Evolutionary conservation across 2,113 vertebrate genomes (phyloP).

Genomic region (Ceyx margarethae): DNA sequence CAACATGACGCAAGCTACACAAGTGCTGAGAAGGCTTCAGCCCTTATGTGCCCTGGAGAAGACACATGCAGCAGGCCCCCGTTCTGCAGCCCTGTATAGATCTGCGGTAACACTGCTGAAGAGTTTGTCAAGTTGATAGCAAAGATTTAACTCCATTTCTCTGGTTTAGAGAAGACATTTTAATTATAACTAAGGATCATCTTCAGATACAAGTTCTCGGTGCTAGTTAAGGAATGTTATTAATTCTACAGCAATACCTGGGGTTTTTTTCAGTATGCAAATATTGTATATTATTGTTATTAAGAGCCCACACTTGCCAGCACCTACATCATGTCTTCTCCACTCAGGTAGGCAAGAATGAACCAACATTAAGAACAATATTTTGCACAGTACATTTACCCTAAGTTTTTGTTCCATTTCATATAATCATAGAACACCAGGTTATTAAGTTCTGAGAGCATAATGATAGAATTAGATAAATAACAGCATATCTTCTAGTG

Average conservation of each 20-base stretch:
- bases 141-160: neutral
- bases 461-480: neutral
- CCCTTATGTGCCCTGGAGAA: neutral
- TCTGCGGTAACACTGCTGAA: neutral
- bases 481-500: neutral
- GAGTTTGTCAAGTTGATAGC: neutral
- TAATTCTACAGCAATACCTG: neutral
- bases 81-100: neutral
- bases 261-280: neutral
- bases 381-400: neutral
- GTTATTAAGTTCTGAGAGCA: neutral
- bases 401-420: neutral
- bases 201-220: neutral
- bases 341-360: neutral
- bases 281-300: neutral
- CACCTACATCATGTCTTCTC: neutral
- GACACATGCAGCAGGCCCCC: neutral
- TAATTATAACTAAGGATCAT: neutral
- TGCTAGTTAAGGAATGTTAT: neutral
- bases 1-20: neutral
- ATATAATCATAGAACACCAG: neutral
- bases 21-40: neutral
- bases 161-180: neutral
- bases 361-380: neutral
- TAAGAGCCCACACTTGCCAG: neutral